phyloP scores from a whole-genome alignment of 2,113 vertebrate genomes.

The Erythrolamprus reginae region DNA sequence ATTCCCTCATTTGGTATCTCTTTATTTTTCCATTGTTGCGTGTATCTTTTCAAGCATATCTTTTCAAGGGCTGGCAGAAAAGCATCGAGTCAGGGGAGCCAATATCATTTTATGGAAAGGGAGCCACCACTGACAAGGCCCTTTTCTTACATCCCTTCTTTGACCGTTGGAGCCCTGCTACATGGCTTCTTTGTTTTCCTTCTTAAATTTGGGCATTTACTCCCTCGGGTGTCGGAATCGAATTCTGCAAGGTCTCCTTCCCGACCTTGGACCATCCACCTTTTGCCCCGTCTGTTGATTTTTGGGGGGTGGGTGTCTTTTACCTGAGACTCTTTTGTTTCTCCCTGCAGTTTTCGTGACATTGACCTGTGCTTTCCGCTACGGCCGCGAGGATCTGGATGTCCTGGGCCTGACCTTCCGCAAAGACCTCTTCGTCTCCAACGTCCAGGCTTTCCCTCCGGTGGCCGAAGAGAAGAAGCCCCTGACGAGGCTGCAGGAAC shows the following conservation, averaged over 20 bases:
- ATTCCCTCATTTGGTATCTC: too few relatives aligned
- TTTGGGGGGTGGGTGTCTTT: too few relatives aligned
- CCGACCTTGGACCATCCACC: not conserved
- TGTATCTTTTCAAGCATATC: too few relatives aligned
- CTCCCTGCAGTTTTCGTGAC: conserved; percentile 83
- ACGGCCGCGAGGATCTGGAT: conserved; percentile 92
- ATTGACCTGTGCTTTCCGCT: conserved; percentile 93
- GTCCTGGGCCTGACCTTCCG: conserved; percentile 92
- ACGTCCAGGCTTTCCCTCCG: conserved; percentile 85
- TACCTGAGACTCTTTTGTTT: not conserved
- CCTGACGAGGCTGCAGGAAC: conserved; percentile 88
- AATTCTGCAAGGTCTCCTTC: not conserved
- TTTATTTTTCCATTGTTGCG: too few relatives aligned
- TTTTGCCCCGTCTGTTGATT: too few relatives aligned
- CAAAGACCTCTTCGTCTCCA: conserved; percentile 92
- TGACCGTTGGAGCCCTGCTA: too few relatives aligned
- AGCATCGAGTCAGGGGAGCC: too few relatives aligned
- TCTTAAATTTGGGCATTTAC: not conserved
- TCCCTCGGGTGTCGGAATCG: not conserved
- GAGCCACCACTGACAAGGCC: too few relatives aligned
- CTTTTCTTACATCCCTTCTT: too few relatives aligned
- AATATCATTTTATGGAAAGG: too few relatives aligned
- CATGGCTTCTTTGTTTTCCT: too few relatives aligned
- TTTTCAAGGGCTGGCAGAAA: too few relatives aligned
- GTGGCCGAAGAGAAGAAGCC: conserved; percentile 79